A percentile compares a stretch with the other conserved stretches of the same genome.
Evolutionary conservation across 2,113 vertebrate genomes (phyloP).

Genomic region (Oryctolagus cuniculus): DNA sequence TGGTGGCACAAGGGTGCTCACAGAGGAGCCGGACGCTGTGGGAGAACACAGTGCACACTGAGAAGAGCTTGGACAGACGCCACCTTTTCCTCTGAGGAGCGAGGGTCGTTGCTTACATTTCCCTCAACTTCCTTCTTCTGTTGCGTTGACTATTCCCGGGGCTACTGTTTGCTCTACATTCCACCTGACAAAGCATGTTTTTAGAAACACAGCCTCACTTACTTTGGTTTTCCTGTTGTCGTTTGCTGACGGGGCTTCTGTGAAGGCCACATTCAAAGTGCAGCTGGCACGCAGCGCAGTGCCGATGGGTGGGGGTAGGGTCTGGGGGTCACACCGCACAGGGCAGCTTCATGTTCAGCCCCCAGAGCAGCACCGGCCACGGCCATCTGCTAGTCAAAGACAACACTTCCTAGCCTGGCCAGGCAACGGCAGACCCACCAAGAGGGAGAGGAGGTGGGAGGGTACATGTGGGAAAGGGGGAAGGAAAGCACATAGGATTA

Average conservation of each 20-base stretch:
- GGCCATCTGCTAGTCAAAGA: background rate
- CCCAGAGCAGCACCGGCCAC: background rate
- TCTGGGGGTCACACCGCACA: background rate
- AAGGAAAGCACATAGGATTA: too few relatives aligned
- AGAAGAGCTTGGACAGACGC: background rate
- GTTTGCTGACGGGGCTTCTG: slow-evolving; percentile 76
- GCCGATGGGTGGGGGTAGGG: too few relatives aligned
- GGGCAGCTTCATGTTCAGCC: background rate
- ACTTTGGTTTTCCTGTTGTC: slow-evolving; percentile 74
- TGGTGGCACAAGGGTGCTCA: background rate
- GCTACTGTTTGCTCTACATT: slow-evolving; percentile 63
- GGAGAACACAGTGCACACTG: background rate
- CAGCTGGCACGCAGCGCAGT: background rate
- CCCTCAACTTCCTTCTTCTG: slow-evolving; percentile 12
- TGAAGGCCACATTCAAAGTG: slow-evolving; percentile 60
- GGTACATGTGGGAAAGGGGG: background rate
- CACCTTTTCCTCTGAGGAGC: slow-evolving; percentile 56
- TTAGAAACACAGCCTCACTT: slow-evolving; percentile 41
- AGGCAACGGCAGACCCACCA: background rate
- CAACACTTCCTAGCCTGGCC: background rate
- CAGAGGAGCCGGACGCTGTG: background rate
- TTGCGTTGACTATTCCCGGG: slow-evolving; percentile 74
- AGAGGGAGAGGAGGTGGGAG: background rate
- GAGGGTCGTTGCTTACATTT: slow-evolving; percentile 45
- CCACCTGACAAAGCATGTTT: slow-evolving; percentile 63